A percentile compares a stretch with the other conserved stretches of the same genome.
These are phyloP conservation scores for Pardosa pseudoannulata DNA, from an alignment of 2,888 invertebrate species.

Conservation along the genomic window DNA sequence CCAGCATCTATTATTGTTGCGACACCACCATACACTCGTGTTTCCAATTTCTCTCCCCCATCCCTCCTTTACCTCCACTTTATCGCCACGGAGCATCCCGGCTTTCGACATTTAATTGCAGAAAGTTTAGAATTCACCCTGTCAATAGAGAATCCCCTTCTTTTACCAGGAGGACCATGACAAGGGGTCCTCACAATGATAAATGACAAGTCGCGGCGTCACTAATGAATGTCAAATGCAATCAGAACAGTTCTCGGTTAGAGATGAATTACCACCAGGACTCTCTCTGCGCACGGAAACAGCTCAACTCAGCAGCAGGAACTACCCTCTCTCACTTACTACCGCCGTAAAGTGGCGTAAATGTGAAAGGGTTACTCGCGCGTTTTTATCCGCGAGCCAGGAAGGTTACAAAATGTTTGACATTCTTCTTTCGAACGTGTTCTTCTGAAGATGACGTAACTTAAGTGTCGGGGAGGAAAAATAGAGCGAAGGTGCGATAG, in stretches of 20 bases:
- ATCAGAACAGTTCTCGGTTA: conserved; percentile 52
- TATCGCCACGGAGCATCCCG: too few relatives aligned
- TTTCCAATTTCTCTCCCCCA: too few relatives aligned
- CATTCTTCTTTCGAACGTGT: too few relatives aligned
- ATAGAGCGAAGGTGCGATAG: too few relatives aligned
- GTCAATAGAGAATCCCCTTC: neutral
- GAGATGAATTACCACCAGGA: conserved; percentile 50
- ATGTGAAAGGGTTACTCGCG: neutral
- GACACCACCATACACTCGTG: too few relatives aligned
- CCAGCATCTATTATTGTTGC: too few relatives aligned
- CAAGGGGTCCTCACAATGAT: conserved; percentile 52
- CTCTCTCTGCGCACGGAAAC: neutral
- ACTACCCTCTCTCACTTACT: conserved; percentile 9
- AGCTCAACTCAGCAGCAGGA: neutral
- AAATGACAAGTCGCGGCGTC: conserved; percentile 45
- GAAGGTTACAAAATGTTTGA: neutral
- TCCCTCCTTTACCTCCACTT: too few relatives aligned
- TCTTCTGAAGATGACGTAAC: too few relatives aligned
- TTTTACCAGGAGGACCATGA: neutral
- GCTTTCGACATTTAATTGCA: neutral
- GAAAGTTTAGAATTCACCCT: neutral
- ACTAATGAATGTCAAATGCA: conserved; percentile 68
- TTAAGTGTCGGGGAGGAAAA: too few relatives aligned
- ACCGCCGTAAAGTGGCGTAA: neutral
- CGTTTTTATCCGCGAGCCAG: neutral